phyloP scores from a whole-genome alignment of 2,113 vertebrate genomes.

The Vombatus ursinus region DNA sequence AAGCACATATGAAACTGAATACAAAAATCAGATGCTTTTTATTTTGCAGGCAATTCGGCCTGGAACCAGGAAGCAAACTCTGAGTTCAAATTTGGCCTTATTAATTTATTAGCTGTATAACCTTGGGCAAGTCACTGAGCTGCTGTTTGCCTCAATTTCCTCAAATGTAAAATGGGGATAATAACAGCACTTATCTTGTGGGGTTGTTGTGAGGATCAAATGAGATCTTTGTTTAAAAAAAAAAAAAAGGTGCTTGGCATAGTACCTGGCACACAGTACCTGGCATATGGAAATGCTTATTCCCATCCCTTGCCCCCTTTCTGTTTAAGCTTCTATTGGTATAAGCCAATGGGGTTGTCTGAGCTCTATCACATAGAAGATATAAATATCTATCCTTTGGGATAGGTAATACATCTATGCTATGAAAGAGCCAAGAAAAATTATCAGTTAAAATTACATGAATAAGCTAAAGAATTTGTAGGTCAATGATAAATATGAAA shows the following conservation, averaged over 20 bases:
- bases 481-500: constrained; percentile 8
- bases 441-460: neutral
- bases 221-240: neutral
- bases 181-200: neutral
- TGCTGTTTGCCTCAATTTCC: neutral
- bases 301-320: neutral
- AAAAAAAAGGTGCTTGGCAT: neutral
- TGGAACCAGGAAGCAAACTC: neutral
- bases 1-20: neutral
- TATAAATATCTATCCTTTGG: neutral
- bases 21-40: neutral
- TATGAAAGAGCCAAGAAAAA: constrained; percentile 35
- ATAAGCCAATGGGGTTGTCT: neutral
- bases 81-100: neutral
- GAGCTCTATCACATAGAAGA: neutral
- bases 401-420: neutral
- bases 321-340: neutral
- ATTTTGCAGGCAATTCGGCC: neutral
- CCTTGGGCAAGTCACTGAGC: neutral
- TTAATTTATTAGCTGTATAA: neutral
- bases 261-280: too few relatives aligned
- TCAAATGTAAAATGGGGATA: neutral
- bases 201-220: neutral
- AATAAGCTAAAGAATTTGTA: constrained; percentile 10
- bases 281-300: neutral